Conservation (phyloP, 2,797 vertebrate species). For the Clarias fuscus region DNA sequence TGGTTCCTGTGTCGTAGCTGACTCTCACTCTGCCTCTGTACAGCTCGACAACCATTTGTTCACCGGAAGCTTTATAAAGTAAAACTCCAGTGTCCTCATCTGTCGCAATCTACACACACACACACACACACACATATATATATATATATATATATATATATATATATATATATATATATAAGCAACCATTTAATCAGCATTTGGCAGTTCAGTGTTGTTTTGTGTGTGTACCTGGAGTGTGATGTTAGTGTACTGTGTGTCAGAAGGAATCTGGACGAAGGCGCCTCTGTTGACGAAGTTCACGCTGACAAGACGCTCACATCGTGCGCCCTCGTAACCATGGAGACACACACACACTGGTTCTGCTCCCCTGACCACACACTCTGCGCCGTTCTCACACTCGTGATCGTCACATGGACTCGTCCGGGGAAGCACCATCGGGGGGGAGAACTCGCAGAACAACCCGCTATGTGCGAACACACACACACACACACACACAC, state of each 20-base stretch:
- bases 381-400: conserved; percentile 93
- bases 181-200: no score
- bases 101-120: conserved; percentile 84
- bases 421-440: conserved; percentile 95
- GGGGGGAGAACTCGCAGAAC: conserved; percentile 93
- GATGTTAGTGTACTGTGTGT: conserved; percentile 87
- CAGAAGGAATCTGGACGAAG: conserved; percentile 90
- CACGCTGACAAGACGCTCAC: conserved; percentile 90
- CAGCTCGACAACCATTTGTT: conserved; percentile 92
- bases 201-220: no score
- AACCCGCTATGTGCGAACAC: conserved; percentile 77
- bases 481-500: conserved; percentile 9
- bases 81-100: conserved; percentile 95
- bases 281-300: conserved; percentile 94
- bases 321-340: conserved; percentile 89
- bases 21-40: conserved; percentile 93
- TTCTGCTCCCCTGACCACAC: conserved; percentile 83
- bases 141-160: no score
- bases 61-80: conserved; percentile 91
- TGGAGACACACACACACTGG: conserved; percentile 92
- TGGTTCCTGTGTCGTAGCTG: conserved; percentile 93
- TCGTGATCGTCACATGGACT: conserved; percentile 95
- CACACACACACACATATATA: conserved; percentile 23
- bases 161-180: no score
- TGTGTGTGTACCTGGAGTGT: conserved; percentile 85